Conservation (phyloP, 2,888 invertebrate genomes). For the Eilema sororculum region DNA sequence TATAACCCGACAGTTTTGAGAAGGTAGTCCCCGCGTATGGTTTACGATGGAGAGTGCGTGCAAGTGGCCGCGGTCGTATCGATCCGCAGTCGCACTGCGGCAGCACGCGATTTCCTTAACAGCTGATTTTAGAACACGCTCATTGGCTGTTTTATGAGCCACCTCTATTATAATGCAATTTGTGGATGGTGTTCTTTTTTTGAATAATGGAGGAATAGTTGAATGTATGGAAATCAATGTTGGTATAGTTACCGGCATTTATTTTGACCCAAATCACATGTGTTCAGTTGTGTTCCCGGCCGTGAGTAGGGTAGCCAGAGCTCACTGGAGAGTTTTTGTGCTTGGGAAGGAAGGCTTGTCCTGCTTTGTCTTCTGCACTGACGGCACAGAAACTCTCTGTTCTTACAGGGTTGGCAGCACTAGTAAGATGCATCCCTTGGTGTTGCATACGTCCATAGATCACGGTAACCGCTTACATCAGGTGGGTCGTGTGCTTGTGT, state of each 20-base stretch:
- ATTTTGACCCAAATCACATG: not conserved
- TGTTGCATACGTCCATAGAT: too few relatives aligned
- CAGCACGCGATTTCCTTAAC: conserved; percentile 64
- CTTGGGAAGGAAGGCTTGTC: too few relatives aligned
- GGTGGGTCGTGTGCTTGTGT: too few relatives aligned
- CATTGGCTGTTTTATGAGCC: conserved; percentile 45
- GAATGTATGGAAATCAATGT: not conserved
- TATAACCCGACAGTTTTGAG: conserved; percentile 58
- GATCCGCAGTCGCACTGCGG: conserved; percentile 73
- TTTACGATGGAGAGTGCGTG: conserved; percentile 63
- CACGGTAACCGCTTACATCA: too few relatives aligned
- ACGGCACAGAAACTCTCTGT: too few relatives aligned
- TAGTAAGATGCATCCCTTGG: too few relatives aligned
- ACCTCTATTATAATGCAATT: conserved; percentile 51
- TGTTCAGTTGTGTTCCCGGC: too few relatives aligned
- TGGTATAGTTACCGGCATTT: not conserved
- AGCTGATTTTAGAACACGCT: conserved; percentile 66
- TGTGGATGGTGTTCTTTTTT: conserved; percentile 42
- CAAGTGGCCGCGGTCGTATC: conserved; percentile 65
- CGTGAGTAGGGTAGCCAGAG: too few relatives aligned
- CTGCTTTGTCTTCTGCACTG: too few relatives aligned
- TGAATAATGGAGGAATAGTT: conserved; percentile 16
- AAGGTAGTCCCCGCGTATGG: conserved; percentile 45
- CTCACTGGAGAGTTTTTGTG: too few relatives aligned
- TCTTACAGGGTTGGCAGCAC: too few relatives aligned